Evolutionary conservation across 2,113 vertebrate genomes (phyloP), one percentile per base, ranked within the genome.

Genomic region (Macrotus californicus): DNA sequence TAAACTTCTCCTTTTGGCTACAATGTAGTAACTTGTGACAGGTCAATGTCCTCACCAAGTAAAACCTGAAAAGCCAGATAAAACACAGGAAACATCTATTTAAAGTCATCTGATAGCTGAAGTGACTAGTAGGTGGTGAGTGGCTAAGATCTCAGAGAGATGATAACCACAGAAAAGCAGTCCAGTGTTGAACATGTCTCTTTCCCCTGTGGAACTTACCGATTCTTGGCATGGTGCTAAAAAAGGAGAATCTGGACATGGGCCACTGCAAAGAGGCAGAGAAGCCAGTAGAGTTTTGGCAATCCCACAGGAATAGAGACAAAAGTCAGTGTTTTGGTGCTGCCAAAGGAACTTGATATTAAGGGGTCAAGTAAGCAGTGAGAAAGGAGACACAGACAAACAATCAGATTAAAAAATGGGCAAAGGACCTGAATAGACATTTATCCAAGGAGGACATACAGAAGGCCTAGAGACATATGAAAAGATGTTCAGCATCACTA

Each of bases 31-130:
- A 84, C 43, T 87, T 94, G 18, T 5, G 5, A 41, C 18, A 56
- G 21, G 41, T 88, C 50, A 67, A 56, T 52, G 46, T 11, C 24
- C 34, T 64, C 64, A 84, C 79, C 29, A 91, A n/a, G 11, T 75
- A 76, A 84, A 84, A 89, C 26, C 69, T n/a, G 80, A 66, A 89
- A 86, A 94, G n/a, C 31, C 93, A 94, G 84, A 87, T 59, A 75
- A 95, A 96, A 93, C 34, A 83, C 3, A 70, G 87, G 80, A 95
- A 92, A 84, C 52, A 84, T 76, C 43, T 70, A 22, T 87, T 36
- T 80, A n/a, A 93, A 93, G 64, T 1, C 56, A 91, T 75, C 70
- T 87, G 43, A 39, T 52, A 61, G 36, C 19, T 48, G 48, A 75
- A 5, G 16, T 59, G 56, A 80, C 73, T 8, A 15, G 75, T 54